Base-by-base conservation (phyloP, 2,113 vertebrate species). In the Cryptotis parvus region DNA sequence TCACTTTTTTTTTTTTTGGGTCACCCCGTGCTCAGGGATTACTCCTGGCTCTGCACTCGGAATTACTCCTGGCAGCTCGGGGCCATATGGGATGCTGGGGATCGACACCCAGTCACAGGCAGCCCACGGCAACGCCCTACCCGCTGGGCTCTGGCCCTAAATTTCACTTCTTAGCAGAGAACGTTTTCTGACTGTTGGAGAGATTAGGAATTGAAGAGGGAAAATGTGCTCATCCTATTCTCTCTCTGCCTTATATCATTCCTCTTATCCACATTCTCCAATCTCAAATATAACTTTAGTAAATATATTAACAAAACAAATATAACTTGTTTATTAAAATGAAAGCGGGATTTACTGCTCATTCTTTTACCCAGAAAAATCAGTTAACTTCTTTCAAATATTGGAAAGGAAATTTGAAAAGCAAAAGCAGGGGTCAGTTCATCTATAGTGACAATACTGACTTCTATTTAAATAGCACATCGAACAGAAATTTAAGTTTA, bases 401-500 rank as follows among this genome's bases (percentile, higher is more conserved):
- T 79, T 12, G n/a, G 29, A 86, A 58, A 87, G n/a, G 37, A 83
- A 84, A 80, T 45, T 86, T 15, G 14, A 49, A 49, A 49, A 49
- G 45, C 45, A 49, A 84, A 70, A 20, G 55, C 39, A 76, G 7
- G 72, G 27, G 41, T 8, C 9, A 24, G 20, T 63, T 91, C 29
- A 69, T 61, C 33, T 75, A 37, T 61, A 72, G 26, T 31, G 77
- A 75, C 3, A 80, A 35, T 52, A 90, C 0, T 74, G 33, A 75
- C 16, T 73, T 85, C 61, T 75, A 76, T 15, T n/a, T 91, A 55
- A 20, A 76, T 72, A 89, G 41, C 20, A 70, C 70, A 84, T 41
- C 65, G 81, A 87, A 87, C 16, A 87, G 75, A 74, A 91, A 89
- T 29, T n/a, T 78, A 94, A 77, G 18, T 79, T 91, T 37, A 84